phyloP scores from a whole-genome alignment of 2,888 invertebrate species.

The Brachyptera risi region DNA sequence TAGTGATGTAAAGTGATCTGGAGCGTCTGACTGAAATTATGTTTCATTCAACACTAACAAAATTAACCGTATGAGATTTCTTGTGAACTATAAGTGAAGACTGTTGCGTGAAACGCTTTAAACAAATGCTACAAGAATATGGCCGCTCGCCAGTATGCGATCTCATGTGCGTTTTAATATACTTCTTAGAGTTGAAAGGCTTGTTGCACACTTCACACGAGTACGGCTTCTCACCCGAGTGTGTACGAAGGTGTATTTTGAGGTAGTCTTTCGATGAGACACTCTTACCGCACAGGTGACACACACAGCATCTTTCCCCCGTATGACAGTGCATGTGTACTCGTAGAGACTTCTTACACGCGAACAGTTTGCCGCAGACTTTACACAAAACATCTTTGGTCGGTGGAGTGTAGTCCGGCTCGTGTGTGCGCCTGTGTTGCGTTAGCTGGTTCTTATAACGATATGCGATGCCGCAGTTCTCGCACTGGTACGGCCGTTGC shows the following conservation, averaged over 20 bases:
- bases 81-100: constrained; percentile 40
- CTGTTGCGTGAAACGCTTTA: constrained; percentile 40
- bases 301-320: constrained; percentile 51
- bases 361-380: constrained; percentile 44
- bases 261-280: constrained; percentile 56
- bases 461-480: constrained; percentile 43
- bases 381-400: constrained; percentile 44
- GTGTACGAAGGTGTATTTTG: constrained; percentile 58
- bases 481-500: constrained; percentile 50
- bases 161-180: constrained; percentile 39
- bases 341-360: constrained; percentile 43
- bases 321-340: constrained; percentile 45
- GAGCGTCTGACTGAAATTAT: too few species aligned
- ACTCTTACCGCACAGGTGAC: constrained; percentile 58
- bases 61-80: constrained; percentile 26
- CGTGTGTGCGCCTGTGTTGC: constrained; percentile 42
- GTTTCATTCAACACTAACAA: too few species aligned
- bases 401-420: constrained; percentile 41
- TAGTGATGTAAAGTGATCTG: not conserved
- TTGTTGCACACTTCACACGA: constrained; percentile 51
- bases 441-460: constrained; percentile 28
- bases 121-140: constrained; percentile 40
- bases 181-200: constrained; percentile 39
- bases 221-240: constrained; percentile 59
- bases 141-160: constrained; percentile 40